These are phyloP conservation scores for Vultur gryphus DNA, from an alignment of 2,797 vertebrate genomes.

Conservation along the genomic window DNA sequence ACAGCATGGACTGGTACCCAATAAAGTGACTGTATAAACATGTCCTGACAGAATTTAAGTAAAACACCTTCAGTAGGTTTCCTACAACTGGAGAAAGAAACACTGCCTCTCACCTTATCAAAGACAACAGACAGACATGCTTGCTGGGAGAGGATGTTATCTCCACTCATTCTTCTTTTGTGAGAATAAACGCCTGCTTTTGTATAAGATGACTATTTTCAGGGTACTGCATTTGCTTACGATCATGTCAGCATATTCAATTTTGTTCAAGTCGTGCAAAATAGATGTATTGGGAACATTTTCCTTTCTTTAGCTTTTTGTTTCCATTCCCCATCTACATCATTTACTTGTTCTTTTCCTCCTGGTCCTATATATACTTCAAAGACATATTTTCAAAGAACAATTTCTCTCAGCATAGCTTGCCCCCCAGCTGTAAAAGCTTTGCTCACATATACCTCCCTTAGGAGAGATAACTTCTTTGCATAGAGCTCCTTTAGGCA, in stretches of 20 bases:
- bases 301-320: not conserved
- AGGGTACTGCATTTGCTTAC: not conserved
- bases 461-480: not conserved
- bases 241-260: not conserved
- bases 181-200: not conserved
- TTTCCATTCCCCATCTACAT: not conserved
- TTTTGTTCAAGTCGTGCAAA: not conserved
- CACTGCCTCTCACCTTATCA: not conserved
- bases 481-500: constrained; percentile 18
- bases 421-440: constrained; percentile 3
- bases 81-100: not conserved
- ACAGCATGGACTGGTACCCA: not conserved
- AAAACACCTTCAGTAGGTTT: not conserved
- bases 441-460: constrained; percentile 6
- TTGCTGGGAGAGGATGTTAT: not conserved
- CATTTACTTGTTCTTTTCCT: not conserved
- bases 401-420: not conserved
- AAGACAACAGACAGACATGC: not conserved
- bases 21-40: not conserved
- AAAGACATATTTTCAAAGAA: constrained; percentile 42
- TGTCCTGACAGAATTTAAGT: not conserved
- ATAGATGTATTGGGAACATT: not conserved
- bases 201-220: not conserved
- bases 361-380: constrained; percentile 26
- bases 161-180: not conserved